phyloP scores from a whole-genome alignment of 1,140 invertebrate species.

The Drosophila erecta region DNA sequence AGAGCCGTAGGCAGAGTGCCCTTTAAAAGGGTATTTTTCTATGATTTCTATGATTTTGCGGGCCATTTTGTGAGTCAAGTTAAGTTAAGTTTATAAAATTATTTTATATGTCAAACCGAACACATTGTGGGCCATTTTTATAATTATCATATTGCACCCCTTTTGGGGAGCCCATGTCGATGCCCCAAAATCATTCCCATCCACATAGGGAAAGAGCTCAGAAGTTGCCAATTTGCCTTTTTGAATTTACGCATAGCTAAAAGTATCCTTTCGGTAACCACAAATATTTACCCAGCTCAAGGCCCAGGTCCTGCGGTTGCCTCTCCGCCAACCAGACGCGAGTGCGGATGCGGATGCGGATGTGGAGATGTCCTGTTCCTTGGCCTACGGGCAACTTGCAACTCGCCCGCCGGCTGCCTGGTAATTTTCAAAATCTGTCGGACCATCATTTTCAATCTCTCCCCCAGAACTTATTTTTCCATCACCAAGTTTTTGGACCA shows the following conservation, averaged over 20 bases:
- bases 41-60: not conserved
- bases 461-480: slow-evolving; percentile 75
- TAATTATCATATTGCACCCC: too few relatives aligned
- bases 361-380: slow-evolving; percentile 45
- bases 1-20: not conserved
- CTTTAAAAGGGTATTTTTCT: not conserved
- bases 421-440: slow-evolving; percentile 80
- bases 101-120: too few relatives aligned
- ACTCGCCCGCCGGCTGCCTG: slow-evolving; percentile 34
- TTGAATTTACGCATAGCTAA: slow-evolving; percentile 83
- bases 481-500: slow-evolving; percentile 78
- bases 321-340: slow-evolving; percentile 29
- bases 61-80: too few relatives aligned
- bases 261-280: slow-evolving; percentile 82
- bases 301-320: slow-evolving; percentile 81
- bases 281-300: slow-evolving; percentile 84
- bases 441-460: slow-evolving; percentile 80
- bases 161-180: too few relatives aligned
- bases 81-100: too few relatives aligned
- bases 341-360: slow-evolving; percentile 32
- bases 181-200: too few relatives aligned
- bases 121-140: too few relatives aligned
- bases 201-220: slow-evolving; percentile 27
- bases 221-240: slow-evolving; percentile 83
- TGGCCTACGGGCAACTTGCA: slow-evolving; percentile 17